Base-by-base conservation (phyloP, 2,797 vertebrate species). In the Sebastes kiyomatsui region DNA sequence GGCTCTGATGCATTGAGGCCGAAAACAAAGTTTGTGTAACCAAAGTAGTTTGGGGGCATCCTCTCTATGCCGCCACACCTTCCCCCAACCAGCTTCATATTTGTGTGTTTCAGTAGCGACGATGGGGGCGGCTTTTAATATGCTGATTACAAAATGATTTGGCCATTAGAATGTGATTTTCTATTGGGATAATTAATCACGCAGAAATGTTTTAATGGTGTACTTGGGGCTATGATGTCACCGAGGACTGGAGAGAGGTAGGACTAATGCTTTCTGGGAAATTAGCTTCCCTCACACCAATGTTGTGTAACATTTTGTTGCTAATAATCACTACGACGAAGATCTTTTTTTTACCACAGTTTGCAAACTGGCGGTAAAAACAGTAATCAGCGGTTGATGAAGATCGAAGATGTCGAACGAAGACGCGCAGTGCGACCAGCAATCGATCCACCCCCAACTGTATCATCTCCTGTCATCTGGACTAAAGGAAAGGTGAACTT, bases 21-120 rank as follows among this genome's bases (percentile, higher is more conserved):
- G 85, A 95, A 95, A 95, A 95, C 94, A 96, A 96, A 96, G 96
- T 96, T 96, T 96, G 95, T 95, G 95, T 95, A 96, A 95, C 95
- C 90, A 77, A 95, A 96, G 95, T 94, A 93, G 94, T 95, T 91
- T 79, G 77, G 90, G 90, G 90, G 90, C 89, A 91, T 90, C 84
- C 75, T 89, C 71, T 67, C 69, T 23, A 12, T 20, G 70, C 38
- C 58, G 75, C 75, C 65, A 11, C 59, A 3, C 49, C 56, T 7
- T 22, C 18, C 35, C n/a, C 59, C 27, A 33, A 23, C 60, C 42
- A 14, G 28, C 55, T 71, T 23, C 10, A 82, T 81, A 69, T 81
- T 84, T 77, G 65, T 56, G 38, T 62, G 60, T 80, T 60, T 72
- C 56, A 46, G 7, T 27, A 2, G 33, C 6, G 14, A 28, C 16